Percentiles rank a stretch among this genome's conserved stretches.
Evolutionary conservation across 2,888 invertebrate species (phyloP).

Genomic region (Plebejus anna): DNA sequence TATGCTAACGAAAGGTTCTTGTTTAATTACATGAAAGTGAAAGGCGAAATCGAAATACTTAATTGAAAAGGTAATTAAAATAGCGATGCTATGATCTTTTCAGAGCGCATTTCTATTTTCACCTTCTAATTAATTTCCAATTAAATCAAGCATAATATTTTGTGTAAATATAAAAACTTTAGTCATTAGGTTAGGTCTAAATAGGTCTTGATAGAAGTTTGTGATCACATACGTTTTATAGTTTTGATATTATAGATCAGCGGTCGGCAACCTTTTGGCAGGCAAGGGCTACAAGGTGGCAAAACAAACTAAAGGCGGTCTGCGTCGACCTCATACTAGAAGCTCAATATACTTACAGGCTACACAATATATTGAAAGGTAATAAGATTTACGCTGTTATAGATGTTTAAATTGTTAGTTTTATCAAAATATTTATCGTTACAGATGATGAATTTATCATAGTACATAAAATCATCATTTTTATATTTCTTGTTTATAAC

Average conservation of each 20-base stretch:
- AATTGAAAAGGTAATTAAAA: slow-evolving; percentile 22
- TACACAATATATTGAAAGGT: too few relatives aligned
- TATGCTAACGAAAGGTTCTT: not conserved
- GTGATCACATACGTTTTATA: too few relatives aligned
- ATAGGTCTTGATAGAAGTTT: not conserved
- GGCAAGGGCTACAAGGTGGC: too few relatives aligned
- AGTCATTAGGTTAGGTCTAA: too few relatives aligned
- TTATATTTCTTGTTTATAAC: not conserved
- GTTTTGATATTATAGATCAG: too few relatives aligned
- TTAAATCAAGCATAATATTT: not conserved
- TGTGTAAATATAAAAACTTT: not conserved
- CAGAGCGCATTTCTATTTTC: not conserved
- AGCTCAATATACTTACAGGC: too few relatives aligned
- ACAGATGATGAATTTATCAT: too few relatives aligned
- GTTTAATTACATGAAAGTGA: slow-evolving; percentile 9
- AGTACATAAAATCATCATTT: too few relatives aligned
- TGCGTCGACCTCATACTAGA: too few relatives aligned
- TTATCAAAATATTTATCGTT: not conserved
- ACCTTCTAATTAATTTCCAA: not conserved
- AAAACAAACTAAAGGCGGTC: too few relatives aligned
- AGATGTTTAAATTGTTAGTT: not conserved
- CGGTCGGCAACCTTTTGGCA: too few relatives aligned
- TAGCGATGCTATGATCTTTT: not conserved
- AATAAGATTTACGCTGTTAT: too few relatives aligned
- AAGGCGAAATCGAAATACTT: slow-evolving; percentile 3